Percentiles rank a stretch among this genome's conserved stretches.
Conservation (phyloP, 2,797 vertebrate species). For the Myotis vivesi region DNA sequence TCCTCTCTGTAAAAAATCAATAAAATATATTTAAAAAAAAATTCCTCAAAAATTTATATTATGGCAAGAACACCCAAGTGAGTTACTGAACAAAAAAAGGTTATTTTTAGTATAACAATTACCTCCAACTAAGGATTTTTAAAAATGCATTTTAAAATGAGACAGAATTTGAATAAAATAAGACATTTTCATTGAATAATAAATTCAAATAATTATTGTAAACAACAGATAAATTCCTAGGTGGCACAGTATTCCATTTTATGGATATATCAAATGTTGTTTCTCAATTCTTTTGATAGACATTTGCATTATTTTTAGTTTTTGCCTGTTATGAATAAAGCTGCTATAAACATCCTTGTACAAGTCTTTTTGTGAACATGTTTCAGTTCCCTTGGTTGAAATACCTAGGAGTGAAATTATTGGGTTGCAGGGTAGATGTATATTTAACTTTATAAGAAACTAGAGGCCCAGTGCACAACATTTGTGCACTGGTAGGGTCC, state of each 20-base stretch:
- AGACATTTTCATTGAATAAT: conserved; percentile 55
- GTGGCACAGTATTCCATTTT: neutral
- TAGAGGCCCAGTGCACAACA: too few species aligned
- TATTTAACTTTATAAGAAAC: neutral
- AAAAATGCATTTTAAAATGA: conserved; percentile 57
- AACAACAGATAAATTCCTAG: conserved; percentile 33
- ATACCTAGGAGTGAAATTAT: neutral
- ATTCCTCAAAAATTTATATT: conserved; percentile 64
- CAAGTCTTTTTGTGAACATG: neutral
- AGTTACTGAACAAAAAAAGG: conserved; percentile 62
- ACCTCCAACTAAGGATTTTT: neutral
- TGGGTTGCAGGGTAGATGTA: neutral
- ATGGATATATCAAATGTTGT: neutral
- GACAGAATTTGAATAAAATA: conserved; percentile 64
- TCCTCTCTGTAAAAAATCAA: too few species aligned
- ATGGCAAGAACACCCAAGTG: conserved; percentile 75
- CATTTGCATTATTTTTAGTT: neutral
- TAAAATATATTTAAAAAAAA: too few species aligned
- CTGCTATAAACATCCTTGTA: neutral
- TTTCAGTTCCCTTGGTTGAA: neutral
- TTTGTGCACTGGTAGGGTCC: too few species aligned
- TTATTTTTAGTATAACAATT: conserved; percentile 66
- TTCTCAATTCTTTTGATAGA: neutral
- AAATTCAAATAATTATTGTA: neutral
- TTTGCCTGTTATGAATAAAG: neutral